Evolutionary conservation across 2,888 invertebrate species (phyloP).

Genomic region (Heliconius erato): DNA sequence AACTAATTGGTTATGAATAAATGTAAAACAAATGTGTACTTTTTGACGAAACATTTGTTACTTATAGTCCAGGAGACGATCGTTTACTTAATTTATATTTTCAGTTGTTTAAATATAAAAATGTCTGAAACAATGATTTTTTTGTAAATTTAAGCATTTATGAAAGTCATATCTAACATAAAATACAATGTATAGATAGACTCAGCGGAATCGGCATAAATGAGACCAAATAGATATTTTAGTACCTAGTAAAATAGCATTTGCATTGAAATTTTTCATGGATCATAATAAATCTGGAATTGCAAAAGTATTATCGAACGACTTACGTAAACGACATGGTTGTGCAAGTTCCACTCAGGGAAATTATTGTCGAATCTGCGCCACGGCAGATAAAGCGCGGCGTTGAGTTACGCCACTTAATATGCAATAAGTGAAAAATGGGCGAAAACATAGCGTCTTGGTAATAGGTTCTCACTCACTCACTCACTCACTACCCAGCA

Average conservation of each 20-base stretch:
- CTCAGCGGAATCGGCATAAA: not conserved
- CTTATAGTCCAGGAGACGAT: not conserved
- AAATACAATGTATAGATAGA: slow-evolving; percentile 1
- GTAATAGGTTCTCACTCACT: no score
- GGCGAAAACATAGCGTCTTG: no score
- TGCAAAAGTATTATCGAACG: not conserved
- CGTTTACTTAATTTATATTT: not conserved
- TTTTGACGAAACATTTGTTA: not conserved
- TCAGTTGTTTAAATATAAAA: not conserved
- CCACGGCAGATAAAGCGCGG: no score
- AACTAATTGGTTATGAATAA: not conserved
- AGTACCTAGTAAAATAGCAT: not conserved
- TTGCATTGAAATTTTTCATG: not conserved
- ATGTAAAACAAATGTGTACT: not conserved
- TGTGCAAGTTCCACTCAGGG: not conserved
- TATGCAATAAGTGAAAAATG: not conserved
- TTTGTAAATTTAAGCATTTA: not conserved
- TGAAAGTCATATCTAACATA: not conserved
- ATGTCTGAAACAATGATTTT: not conserved
- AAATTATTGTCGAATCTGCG: not conserved
- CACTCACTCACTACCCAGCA: no score
- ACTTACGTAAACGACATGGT: not conserved
- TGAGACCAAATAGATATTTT: slow-evolving; percentile 7
- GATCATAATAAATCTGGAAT: not conserved
- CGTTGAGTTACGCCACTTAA: no score